Evolutionary conservation across 2,797 vertebrate species (phyloP), one percentile per base, ranked within the genome.

Genomic region (Coreius guichenoti): DNA sequence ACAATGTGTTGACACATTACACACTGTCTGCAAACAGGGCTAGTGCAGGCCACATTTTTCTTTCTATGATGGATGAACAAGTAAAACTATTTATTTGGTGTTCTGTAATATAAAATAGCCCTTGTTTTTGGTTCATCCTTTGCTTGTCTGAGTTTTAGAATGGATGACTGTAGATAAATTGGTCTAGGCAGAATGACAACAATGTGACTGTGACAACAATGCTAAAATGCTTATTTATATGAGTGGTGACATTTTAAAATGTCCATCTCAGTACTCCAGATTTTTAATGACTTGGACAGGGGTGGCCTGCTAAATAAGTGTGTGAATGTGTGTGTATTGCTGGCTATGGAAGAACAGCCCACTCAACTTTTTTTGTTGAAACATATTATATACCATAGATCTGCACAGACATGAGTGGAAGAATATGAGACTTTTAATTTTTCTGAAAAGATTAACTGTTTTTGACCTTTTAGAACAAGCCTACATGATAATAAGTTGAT

Each of bases 191-290:
- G 56, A 75, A 75, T 26, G 16, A 21, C 49, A 76, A 23, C 73
- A 75, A 74, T 74, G 45, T 75, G 70, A 83, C 81, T 51, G 5
- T 83, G 43, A 43, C 56, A 83, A 74, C 81, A 49, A n/a, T 75
- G 45, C 21, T 65, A 61, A 82, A 74, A 63, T 65, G 33, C 68
- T 63, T 73, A n/a, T 51, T 74, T 74, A 61, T 61, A 73, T 74
- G 26, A 63, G 81, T 74, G 43, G 39, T 75, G 70, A 65, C 70
- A 74, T 82, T 65, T 82, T 63, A 33, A 63, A 74, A 74, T 49
- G 29, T 47, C n/a, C 56, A 63, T 74, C 54, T 61, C 39, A 63
- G 39, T 82, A 74, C 70, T 47, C 14, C 9, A 26, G 54, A 31
- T 45, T 58, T 82, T 39, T 74, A 82, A 82, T 74, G 81, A 74